A percentile compares a stretch with the other conserved stretches of the same genome.
Conservation (phyloP, 2,113 vertebrate genomes). For the Caranx ignobilis region DNA sequence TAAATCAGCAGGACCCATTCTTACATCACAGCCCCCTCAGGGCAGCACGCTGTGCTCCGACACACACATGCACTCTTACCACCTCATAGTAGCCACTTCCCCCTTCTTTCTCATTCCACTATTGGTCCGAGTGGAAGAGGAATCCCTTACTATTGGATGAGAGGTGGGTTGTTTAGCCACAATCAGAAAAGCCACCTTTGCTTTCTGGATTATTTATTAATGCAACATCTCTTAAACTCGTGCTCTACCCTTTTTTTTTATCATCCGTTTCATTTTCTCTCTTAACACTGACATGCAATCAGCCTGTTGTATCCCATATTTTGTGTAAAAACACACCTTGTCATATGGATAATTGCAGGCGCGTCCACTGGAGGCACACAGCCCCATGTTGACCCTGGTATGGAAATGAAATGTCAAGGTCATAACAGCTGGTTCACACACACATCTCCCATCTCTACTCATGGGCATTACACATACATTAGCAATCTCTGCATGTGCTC, state of each 20-base stretch:
- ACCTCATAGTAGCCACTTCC: constrained; percentile 38
- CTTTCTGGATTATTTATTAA: background rate
- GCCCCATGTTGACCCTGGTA: background rate
- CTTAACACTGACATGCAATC: background rate
- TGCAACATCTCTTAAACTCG: background rate
- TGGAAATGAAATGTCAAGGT: constrained; percentile 11
- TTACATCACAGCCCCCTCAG: constrained; percentile 64
- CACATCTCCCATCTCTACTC: background rate
- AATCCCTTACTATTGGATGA: constrained; percentile 19
- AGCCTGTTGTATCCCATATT: background rate
- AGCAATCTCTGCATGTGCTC: background rate
- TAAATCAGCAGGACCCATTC: constrained; percentile 67
- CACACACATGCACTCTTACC: constrained; percentile 4
- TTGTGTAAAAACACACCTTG: background rate
- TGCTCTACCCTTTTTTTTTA: background rate
- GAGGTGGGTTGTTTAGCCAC: background rate
- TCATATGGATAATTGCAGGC: background rate
- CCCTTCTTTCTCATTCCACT: constrained; percentile 3
- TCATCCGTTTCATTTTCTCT: background rate
- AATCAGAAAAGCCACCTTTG: background rate
- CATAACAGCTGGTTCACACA: constrained; percentile 28
- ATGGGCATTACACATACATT: background rate
- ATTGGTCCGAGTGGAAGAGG: constrained; percentile 25
- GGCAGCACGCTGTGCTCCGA: constrained; percentile 32
- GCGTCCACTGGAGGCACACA: background rate